Evolutionary conservation across 53 echinoderm and acorn worm species (phyloP), one percentile per base, ranked within the genome.

Genomic region (Mesocentrotus franciscanus): DNA sequence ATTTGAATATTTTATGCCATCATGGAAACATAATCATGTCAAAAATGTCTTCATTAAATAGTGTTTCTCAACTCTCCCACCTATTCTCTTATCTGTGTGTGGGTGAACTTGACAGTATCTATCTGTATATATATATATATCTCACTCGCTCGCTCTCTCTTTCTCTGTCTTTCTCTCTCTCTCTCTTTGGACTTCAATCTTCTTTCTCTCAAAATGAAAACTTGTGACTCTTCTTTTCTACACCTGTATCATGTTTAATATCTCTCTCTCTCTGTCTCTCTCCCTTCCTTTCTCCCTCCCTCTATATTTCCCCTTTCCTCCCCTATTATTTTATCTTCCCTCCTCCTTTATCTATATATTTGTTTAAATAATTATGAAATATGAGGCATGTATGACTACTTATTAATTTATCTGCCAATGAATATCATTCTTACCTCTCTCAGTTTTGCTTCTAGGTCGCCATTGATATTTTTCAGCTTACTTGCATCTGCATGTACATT

Each of bases 391-490:
- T 32, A 30, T 0, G 11, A 27, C 71, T 24, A 30, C 29, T 27
- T 26, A 68, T 68, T 68, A 24, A 68, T 22, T 68, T 0, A 68
- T 68, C 1, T 68, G 18, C 20, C 26, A 68, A 30, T 20, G 5
- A 81, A 18, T 42, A 6, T 81, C 29, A 17, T 39, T 36, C 79
- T 36, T 90, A 98, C 98, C 97, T 97, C 96, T 58, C 95, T 93
- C 9, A 96, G 92, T 59, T 97, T 96, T 10, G 90, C 78, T 60
- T 98, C 97, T 29, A 98, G 76, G 15, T 93, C 78, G 17, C 95
- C 27, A 24, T 96, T 96, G 68, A 90, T 85, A 66, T 92, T 96
- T 85, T 93, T 95, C 56, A 97, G 96, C 72, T 98, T 97, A 30
- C 92, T 78, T 34, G 95, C 96, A 34, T 96, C 97, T 70, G 97